Evolutionary conservation across 2,797 vertebrate genomes (phyloP), one percentile per base, ranked within the genome.

Genomic region (Astyanax mexicanus): DNA sequence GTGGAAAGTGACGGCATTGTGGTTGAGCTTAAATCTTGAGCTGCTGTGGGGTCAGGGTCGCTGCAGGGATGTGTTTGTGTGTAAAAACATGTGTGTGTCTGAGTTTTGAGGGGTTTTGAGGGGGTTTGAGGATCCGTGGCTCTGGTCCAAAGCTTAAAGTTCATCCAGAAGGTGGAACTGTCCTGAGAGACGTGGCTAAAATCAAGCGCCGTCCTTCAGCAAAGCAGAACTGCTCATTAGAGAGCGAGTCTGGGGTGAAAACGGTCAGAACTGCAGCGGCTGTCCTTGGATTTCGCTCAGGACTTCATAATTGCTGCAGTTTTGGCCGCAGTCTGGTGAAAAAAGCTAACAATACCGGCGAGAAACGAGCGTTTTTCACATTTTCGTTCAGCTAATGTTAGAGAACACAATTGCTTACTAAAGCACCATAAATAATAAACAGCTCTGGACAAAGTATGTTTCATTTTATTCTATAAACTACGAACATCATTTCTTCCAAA

Each of bases 91-190:
- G n/a, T 45, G 40, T 45, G 6, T 38, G 1, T 60, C 64, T 44
- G 35, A 52, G 37, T 49, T 68, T 69, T 45, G 68, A 69, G 19
- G 0, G 19, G 12, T 68, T 69, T 45, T 68, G 69, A 19, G 0
- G 19, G 12, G 12, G 35, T 62, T 35, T 75, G 37, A 44, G 38
- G 25, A 12, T 32, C 29, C n/a, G 17, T 84, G 74, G 75, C 47
- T 58, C n/a, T 51, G 55, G 73, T 79, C 84, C 81, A 83, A 69
- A 70, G 80, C 42, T 82, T n/a, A 69, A 84, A 81, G 70, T 84
- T 81, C 82, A 81, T 73, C 61, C 45, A 8, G 77, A 83, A 86
- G 71, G 52, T 61, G 32, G 4, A 11, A 4, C 42, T 57, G 40
- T 85, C 77, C 77, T 45, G 42, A 1, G 80, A 79, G 82, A 82